These are phyloP conservation scores for Catagonus wagneri DNA, from an alignment of 2,113 vertebrate species.

Conservation along the genomic window DNA sequence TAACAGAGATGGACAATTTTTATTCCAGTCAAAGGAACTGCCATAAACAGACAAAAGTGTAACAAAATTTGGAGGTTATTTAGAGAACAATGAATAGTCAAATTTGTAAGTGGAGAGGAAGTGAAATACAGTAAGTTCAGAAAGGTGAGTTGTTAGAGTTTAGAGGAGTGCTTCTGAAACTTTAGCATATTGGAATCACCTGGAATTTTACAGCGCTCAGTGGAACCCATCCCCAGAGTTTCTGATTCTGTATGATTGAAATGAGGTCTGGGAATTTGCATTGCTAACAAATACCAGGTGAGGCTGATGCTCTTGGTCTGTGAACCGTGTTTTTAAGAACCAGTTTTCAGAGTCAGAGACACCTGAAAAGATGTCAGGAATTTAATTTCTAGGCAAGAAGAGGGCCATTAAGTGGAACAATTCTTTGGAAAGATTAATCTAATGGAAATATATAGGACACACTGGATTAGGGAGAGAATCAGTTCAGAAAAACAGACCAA, in stretches of 20 bases:
- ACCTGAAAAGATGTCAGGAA: not conserved
- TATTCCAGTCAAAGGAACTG: conserved; percentile 2
- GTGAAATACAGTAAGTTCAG: not conserved
- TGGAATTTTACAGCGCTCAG: not conserved
- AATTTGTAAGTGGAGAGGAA: not conserved
- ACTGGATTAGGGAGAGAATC: not conserved
- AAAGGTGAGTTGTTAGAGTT: not conserved
- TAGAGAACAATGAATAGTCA: not conserved
- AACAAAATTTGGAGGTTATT: not conserved
- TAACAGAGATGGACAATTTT: not conserved
- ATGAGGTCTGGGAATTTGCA: not conserved
- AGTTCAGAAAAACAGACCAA: conserved; percentile 1
- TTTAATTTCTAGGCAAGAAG: conserved; percentile 11
- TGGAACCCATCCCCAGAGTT: not conserved
- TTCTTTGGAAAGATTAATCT: conserved; percentile 6
- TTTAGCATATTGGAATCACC: not conserved
- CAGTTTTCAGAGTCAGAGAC: not conserved
- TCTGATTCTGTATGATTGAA: not conserved
- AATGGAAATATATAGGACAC: not conserved
- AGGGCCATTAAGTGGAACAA: not conserved
- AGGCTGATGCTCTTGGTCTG: not conserved
- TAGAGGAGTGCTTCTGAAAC: conserved; percentile 17
- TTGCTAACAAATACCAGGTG: not conserved
- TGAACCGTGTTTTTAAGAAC: not conserved
- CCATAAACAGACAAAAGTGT: not conserved